Evolutionary conservation across 2,888 invertebrate genomes (phyloP), one percentile per base, ranked within the genome.

Genomic region (Julus scandinavius): DNA sequence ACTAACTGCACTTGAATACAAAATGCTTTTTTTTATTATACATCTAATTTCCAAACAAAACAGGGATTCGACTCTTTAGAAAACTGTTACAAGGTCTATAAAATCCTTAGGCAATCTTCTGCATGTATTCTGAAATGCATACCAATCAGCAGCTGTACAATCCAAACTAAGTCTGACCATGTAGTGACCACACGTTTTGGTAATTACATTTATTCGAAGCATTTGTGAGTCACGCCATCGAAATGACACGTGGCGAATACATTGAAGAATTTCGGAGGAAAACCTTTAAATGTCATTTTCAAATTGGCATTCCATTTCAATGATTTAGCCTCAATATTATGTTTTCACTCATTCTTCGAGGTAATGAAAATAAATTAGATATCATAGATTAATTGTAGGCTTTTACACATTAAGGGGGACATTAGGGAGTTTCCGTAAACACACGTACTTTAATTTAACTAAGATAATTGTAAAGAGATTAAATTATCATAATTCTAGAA

Each of bases 291-390:
- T 38, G 80, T 38, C 80, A 80, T 38, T 80, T 80, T 80, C 80
- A 80, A 29, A 80, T 80, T 38, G 38, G 80, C 80, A 80, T 80
- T 80, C 80, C 80, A 15, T 80, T 80, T 38, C 29, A 80, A 80
- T 80, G 80, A 80, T 80, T 29, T 11, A 38, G 38, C 54, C 54
- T 54, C 54, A 54, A 54, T 54, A 11, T 54, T 54, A 13, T 13
- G 54, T 80, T 80, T 38, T 80, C 80, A 80, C 80, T 80, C 80
- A 80, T 29, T 80, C 80, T 29, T 29, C 13, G 38, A 80, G 38
- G 38, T 38, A 80, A 38, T 80, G 80, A 38, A 80, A 80, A 38
- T 38, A 38, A 80, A 80, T 72, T 20, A 29, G 72, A 11, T 72
- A 72, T 20, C 20, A 29, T 72, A 29, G 9, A 72, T 72, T 72